phyloP scores from a whole-genome alignment of 1,140 invertebrate species.

The Macrobrachium rosenbergii region DNA sequence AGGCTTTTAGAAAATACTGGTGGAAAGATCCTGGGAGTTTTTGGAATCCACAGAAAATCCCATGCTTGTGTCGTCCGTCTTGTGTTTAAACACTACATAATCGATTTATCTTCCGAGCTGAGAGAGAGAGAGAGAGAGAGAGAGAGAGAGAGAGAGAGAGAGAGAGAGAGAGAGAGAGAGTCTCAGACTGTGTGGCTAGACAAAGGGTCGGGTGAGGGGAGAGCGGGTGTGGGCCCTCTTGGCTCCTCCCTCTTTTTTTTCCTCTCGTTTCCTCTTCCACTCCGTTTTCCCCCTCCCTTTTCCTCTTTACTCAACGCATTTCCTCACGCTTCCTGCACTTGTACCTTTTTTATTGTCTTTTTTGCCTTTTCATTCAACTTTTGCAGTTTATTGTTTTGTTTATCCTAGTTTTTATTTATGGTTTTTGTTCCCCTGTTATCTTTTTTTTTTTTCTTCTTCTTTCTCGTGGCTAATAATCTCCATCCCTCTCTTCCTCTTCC shows the following conservation, averaged over 20 bases:
- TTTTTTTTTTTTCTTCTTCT: background rate
- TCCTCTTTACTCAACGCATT: background rate
- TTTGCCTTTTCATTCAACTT: background rate
- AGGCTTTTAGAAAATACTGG: too few relatives aligned
- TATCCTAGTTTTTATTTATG: background rate
- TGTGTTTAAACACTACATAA: too few relatives aligned
- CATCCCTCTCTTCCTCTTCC: background rate
- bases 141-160: constrained; percentile 34
- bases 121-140: background rate
- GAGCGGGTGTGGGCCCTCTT: background rate
- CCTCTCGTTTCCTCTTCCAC: background rate
- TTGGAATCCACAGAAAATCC: too few relatives aligned
- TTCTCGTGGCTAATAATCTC: background rate
- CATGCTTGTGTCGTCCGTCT: too few relatives aligned
- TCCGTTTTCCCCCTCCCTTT: background rate
- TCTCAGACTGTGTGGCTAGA: background rate
- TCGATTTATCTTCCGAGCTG: background rate
- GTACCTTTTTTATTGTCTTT: background rate
- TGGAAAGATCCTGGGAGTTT: too few relatives aligned
- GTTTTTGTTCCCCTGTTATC: background rate
- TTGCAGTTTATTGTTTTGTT: background rate
- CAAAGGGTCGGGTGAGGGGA: background rate
- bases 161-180: constrained; percentile 32
- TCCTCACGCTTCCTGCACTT: background rate
- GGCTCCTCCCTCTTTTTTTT: background rate